Base-by-base conservation (phyloP, 2,797 vertebrate genomes). In the Novumbra hubbsi region DNA sequence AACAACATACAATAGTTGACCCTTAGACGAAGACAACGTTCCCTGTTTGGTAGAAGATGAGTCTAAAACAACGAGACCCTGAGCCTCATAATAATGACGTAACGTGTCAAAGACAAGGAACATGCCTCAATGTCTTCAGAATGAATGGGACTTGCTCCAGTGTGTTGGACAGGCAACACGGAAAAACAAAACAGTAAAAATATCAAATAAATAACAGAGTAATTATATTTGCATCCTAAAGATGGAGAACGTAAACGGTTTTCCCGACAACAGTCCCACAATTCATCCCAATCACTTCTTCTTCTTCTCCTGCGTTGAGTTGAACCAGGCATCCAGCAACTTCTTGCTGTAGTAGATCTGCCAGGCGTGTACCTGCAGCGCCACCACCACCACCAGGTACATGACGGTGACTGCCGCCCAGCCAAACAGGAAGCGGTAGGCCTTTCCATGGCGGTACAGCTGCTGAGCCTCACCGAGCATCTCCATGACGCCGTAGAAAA, bases 261-360 rank as follows among this genome's bases (percentile, higher is more conserved):
- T 81, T 70, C 21, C 38, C 71, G n/a, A 67, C 60, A 80, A 57
- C 73, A 34, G 76, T 68, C 74, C 72, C 38, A 72, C 17, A 4
- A 63, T 68, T 71, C n/a, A 7, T 72, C 5, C 17, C 19, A 65
- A 14, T 95, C 91, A 98, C 92, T 98, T 98, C 83, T 96, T 97
- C 91, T 99, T 98, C 87, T 98, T 99, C 85, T 98, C 97, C 86
- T 98, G 96, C n/a, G 97, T 99, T 88, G 95, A 92, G 74, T 93
- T 92, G 78, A 99, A 99, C 97, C 98, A 99, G 14, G 98, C 97
- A 91, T 98, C 98, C 85, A 99, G 89, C n/a, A 99, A 93, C 84
- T 97, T 98, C 88, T 99, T 98, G 93, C 97, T 98, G 90, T 98
- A 99, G 88, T 98, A 98, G 73, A 99, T 92, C 81, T 99, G 97